These are phyloP conservation scores for Allolobophora icterica DNA, from an alignment of 2,888 invertebrate species.

Conservation along the genomic window DNA sequence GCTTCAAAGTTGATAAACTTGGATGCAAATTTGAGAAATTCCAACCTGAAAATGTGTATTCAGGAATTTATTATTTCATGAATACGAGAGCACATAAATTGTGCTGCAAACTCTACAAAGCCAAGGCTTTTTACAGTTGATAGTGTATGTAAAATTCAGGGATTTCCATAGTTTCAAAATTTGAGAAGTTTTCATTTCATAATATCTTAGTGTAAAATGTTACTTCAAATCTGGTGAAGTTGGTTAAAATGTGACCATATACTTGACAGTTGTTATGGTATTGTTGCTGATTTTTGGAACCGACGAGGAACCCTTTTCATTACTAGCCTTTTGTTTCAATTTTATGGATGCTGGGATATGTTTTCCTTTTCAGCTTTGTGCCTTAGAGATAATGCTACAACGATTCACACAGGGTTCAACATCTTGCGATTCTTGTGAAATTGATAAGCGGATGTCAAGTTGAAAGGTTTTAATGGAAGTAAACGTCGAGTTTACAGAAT, in stretches of 20 bases:
- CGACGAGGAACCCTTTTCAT: background rate
- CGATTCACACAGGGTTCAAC: background rate
- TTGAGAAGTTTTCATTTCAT: background rate
- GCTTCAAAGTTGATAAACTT: background rate
- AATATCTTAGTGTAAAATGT: background rate
- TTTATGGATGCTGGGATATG: background rate
- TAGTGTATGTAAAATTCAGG: no score
- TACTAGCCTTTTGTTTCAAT: background rate
- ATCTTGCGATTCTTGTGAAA: background rate
- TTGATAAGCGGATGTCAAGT: background rate
- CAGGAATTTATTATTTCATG: background rate
- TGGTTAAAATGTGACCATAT: background rate
- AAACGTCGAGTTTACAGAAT: background rate
- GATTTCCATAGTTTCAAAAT: no score
- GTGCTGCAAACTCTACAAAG: no score
- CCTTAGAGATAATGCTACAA: background rate
- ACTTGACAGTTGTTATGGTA: background rate
- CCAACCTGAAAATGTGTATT: background rate
- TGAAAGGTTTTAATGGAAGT: conserved; percentile 17
- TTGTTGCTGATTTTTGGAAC: no score
- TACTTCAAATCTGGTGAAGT: background rate
- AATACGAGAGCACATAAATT: background rate
- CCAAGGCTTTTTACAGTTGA: no score
- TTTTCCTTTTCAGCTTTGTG: background rate
- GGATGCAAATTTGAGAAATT: background rate